A percentile compares a stretch with the other conserved stretches of the same genome.
Evolutionary conservation across 2,797 vertebrate species (phyloP).

Genomic region (Meda fulgida): DNA sequence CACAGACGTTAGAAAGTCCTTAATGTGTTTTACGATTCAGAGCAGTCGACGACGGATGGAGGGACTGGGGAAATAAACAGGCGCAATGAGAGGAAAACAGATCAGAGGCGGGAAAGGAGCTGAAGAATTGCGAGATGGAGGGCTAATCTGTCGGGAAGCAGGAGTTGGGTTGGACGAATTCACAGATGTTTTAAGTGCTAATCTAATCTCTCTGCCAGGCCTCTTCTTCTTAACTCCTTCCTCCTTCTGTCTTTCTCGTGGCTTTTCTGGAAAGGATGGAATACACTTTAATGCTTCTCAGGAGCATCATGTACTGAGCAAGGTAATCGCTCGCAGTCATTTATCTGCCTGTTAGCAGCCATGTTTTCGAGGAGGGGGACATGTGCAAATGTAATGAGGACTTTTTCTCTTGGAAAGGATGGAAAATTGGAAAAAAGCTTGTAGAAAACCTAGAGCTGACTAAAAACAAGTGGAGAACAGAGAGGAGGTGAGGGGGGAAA

Average conservation of each 20-base stretch:
- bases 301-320: conserved; percentile 75
- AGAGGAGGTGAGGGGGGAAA: conserved; percentile 26
- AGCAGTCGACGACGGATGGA: conserved; percentile 27
- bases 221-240: conserved; percentile 67
- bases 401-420: conserved; percentile 52
- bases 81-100: conserved; percentile 48
- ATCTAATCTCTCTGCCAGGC: conserved; percentile 86
- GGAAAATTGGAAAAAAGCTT: conserved; percentile 43
- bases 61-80: conserved; percentile 53
- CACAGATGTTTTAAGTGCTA: conserved; percentile 86
- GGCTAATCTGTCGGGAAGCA: conserved; percentile 75
- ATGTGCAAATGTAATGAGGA: conserved; percentile 75
- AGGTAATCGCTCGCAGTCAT: conserved; percentile 66
- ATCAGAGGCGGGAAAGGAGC: conserved; percentile 52
- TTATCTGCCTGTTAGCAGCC: conserved; percentile 72
- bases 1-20: background rate
- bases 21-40: conserved; percentile 39
- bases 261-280: conserved; percentile 68
- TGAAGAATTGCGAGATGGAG: conserved; percentile 62
- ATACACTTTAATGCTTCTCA: conserved; percentile 78
- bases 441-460: conserved; percentile 58
- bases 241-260: conserved; percentile 61
- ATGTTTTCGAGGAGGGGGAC: conserved; percentile 69
- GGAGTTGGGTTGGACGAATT: conserved; percentile 76
- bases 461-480: conserved; percentile 53